A percentile compares a stretch with the other conserved stretches of the same genome.
phyloP scores from a whole-genome alignment of 2,888 invertebrate genomes.

The Megamerina dolium region DNA sequence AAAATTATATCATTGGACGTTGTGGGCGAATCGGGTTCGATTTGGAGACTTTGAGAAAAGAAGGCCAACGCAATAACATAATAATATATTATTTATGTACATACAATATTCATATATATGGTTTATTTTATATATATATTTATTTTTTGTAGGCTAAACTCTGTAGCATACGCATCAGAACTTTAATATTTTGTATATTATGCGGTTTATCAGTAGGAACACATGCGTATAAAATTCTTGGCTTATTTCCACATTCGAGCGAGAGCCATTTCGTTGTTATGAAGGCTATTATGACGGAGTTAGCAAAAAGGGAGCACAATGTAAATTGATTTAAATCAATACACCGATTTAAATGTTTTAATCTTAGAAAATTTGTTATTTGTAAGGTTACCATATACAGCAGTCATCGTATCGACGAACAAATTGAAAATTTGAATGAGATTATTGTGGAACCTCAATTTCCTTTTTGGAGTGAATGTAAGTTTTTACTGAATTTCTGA shows the following conservation, averaged over 20 bases:
- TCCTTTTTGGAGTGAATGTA: conserved; percentile 42
- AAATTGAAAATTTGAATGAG: conserved; percentile 39
- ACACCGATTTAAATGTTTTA: background rate
- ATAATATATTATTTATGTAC: too few species aligned
- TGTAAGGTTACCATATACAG: conserved; percentile 41
- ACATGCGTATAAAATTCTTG: conserved; percentile 37
- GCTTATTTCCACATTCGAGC: conserved; percentile 42
- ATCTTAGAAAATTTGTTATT: background rate
- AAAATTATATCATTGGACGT: too few species aligned
- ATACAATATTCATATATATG: too few species aligned
- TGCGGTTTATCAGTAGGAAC: too few species aligned
- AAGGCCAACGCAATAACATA: too few species aligned
- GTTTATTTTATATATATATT: too few species aligned
- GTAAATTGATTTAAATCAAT: conserved; percentile 31
- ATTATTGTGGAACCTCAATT: conserved; percentile 37
- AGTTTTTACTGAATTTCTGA: too few species aligned
- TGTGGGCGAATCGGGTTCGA: too few species aligned
- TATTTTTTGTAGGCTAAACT: too few species aligned
- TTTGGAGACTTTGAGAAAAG: too few species aligned
- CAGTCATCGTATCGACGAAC: conserved; percentile 41
- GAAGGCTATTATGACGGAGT: conserved; percentile 47
- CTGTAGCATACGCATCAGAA: too few species aligned
- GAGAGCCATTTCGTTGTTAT: conserved; percentile 48
- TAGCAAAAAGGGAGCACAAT: conserved; percentile 50
- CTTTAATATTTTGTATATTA: too few species aligned